These are phyloP conservation scores for Euzophera pinguis DNA, from an alignment of 2,888 invertebrate genomes.

Conservation along the genomic window DNA sequence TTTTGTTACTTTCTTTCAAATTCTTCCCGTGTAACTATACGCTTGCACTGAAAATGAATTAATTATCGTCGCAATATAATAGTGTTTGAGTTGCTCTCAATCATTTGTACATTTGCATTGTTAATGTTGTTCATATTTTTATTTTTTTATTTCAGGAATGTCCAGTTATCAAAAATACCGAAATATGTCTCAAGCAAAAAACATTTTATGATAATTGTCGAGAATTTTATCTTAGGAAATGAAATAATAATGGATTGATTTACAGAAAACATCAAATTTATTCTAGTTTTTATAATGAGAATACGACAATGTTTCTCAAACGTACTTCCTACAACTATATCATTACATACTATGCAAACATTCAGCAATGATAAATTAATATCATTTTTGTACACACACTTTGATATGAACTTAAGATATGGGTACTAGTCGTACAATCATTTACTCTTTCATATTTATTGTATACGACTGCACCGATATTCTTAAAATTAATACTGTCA, in stretches of 20 bases:
- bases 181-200: conserved; percentile 39
- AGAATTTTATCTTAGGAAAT: conserved; percentile 32
- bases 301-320: conserved; percentile 44
- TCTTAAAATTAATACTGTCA: conserved; percentile 73
- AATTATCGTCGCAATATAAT: no score
- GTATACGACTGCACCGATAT: conserved; percentile 50
- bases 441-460: conserved; percentile 23
- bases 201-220: conserved; percentile 47
- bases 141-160: conserved; percentile 48
- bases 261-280: conserved; percentile 46
- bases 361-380: conserved; percentile 39
- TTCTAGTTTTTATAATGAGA: conserved; percentile 45
- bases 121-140: neutral
- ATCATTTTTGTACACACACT: conserved; percentile 51
- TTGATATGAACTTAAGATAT: conserved; percentile 51
- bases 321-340: conserved; percentile 38
- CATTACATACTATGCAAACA: conserved; percentile 45
- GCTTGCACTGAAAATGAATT: no score
- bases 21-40: no score
- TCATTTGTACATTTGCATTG: neutral
- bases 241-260: conserved; percentile 19
- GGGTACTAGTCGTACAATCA: conserved; percentile 27
- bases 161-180: conserved; percentile 36
- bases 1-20: no score
- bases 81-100: no score